Evolutionary conservation across 2,113 vertebrate species (phyloP), one percentile per base, ranked within the genome.

Genomic region (Perca schrenkii): DNA sequence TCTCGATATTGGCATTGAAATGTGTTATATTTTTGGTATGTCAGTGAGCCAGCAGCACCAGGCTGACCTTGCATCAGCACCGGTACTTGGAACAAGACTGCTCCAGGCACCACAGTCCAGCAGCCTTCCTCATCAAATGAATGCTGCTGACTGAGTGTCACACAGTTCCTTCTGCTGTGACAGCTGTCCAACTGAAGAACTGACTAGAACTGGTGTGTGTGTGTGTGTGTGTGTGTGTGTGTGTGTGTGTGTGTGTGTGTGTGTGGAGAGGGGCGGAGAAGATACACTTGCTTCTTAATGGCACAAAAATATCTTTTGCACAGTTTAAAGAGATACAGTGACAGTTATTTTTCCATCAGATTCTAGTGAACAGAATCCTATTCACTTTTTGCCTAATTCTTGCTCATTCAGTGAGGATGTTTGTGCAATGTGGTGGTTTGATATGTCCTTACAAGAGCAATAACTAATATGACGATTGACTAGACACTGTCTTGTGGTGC

Each of bases 121-220:
- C 52, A 53, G 71, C 70, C 64, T 34, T 66, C 28, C 68, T 47
- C 12, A 25, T 28, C 58, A 60, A 64, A 58, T 19, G 34, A 82
- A 22, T 71, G 19, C 58, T 34, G 40, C 71, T 21, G 63, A 67
- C 74, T 63, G 68, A 65, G 34, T 67, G 87, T 80, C 77, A 75
- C 60, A 19, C 47, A 63, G 34, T 7, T 14, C 31, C 49, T 58
- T 54, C 75, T 58, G 70, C 34, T 34, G 34, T 84, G 83, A 88
- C 77, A 86, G 69, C 64, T 81, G 83, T 82, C 74, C 49, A 47
- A 28, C 62, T 60, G 36, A 36, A 68, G 19, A 73, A 62, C 52
- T 25, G 46, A 68, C 49, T 21, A 11, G 31, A 50, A 40, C 40
- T 67, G 31, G 0, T 22, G 31, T 16, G 28, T 43, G 10, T 74